phyloP scores from a whole-genome alignment of 2,113 vertebrate species.

The Sphyrna mokarran region DNA sequence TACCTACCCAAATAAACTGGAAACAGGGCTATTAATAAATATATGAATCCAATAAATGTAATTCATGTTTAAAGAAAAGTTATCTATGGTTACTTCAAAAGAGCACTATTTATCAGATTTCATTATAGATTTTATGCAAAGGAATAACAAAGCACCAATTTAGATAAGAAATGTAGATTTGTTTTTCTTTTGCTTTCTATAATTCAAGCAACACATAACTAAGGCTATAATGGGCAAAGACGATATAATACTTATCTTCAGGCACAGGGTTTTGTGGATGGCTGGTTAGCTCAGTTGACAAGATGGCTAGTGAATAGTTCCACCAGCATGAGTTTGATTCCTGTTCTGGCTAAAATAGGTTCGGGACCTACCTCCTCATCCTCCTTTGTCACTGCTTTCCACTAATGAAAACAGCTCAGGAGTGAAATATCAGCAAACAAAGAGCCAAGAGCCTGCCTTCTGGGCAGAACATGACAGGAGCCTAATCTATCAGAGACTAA shows the following conservation, averaged over 20 bases:
- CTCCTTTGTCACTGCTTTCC: no score
- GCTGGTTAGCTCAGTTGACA: no score
- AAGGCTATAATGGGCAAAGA: neutral
- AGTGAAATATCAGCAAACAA: no score
- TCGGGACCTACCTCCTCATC: no score
- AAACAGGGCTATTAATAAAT: neutral
- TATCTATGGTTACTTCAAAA: neutral
- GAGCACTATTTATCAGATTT: neutral
- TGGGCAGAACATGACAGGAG: no score
- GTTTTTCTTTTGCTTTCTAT: neutral
- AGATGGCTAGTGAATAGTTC: no score
- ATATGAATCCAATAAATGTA: conserved; percentile 11
- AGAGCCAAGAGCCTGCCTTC: no score
- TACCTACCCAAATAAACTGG: neutral
- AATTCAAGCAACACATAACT: neutral
- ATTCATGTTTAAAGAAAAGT: neutral
- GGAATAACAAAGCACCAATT: neutral
- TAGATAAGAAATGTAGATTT: neutral
- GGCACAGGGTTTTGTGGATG: neutral
- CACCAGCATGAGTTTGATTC: no score
- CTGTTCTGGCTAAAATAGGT: no score
- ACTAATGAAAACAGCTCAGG: no score
- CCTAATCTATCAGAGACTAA: neutral
- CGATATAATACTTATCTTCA: neutral
- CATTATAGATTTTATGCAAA: neutral